A percentile compares a stretch with the other conserved stretches of the same genome.
phyloP scores from a whole-genome alignment of 2,888 invertebrate species.

The Drosophila mayaguana region DNA sequence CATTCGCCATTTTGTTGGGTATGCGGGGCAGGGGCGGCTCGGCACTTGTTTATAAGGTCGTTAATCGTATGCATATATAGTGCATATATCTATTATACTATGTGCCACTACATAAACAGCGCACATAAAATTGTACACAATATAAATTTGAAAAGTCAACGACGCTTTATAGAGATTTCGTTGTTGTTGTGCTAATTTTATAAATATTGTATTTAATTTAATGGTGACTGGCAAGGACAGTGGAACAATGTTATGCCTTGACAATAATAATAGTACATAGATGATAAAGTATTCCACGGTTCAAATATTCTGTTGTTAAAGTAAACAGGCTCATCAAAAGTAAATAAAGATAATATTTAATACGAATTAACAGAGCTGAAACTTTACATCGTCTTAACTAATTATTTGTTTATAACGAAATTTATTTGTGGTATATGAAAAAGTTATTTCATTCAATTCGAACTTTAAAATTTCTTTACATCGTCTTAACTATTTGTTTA shows the following conservation, averaged over 20 bases:
- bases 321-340: no score
- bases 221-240: neutral
- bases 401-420: no score
- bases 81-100: constrained; percentile 11
- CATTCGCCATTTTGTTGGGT: constrained; percentile 43
- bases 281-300: neutral
- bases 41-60: constrained; percentile 72
- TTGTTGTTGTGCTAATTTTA: constrained; percentile 1
- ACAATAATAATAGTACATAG: neutral
- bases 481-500: no score
- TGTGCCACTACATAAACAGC: constrained; percentile 49
- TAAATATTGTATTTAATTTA: neutral
- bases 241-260: neutral
- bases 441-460: no score
- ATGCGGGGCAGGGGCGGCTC: constrained; percentile 1
- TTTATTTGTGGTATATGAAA: no score
- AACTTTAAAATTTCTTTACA: no score
- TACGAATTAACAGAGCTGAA: no score
- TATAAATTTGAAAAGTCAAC: constrained; percentile 74
- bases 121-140: constrained; percentile 58
- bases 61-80: constrained; percentile 64
- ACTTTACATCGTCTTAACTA: no score
- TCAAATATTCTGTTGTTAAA: neutral
- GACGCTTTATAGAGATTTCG: constrained; percentile 36
- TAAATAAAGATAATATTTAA: no score